Evolutionary conservation across 2,888 invertebrate genomes (phyloP), one percentile per base, ranked within the genome.

Genomic region (Tribolium freemani): DNA sequence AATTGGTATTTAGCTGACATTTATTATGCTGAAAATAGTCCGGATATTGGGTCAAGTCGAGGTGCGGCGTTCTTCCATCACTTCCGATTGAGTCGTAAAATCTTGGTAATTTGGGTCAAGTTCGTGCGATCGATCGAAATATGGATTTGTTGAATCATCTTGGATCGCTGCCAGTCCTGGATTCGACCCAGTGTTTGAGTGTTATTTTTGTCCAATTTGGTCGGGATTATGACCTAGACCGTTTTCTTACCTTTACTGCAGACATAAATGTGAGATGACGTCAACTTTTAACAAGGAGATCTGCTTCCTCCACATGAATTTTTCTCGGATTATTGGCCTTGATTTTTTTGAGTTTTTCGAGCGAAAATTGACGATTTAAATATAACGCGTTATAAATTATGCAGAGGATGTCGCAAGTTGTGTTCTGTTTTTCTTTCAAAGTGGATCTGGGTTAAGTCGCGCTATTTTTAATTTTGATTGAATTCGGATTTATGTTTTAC

Each of bases 71-170:
- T 69, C 63, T 63, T 63, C 63, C 30, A 63, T 63, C 50, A 63
- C 26, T 69, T 69, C 50, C 69, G 69, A 69, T 69, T 61, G 69
- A 60, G 69, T 61, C 69, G 60, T 60, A 11, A 69, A 58, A 69
- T 57, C 53, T 69, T 45, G 11, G 5, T 11, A n/a, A 53, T 60
- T 50, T 44, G 26, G 69, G 69, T 69, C 69, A 69, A 69, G 69
- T 69, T 69, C 69, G 16, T 16, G n/a, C 16, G 60, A 58, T 67
- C 56, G 10, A 16, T 66, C 13, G 38, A 54, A n/a, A 54, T 48
- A 44, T 63, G 13, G 48, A 48, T 48, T 16, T 38, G 63, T 54
- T 60, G 64, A 64, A 20, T 64, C 53, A 54, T 48, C 21, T 57
- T 67, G 67, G 67, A 67, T 10, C 9, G 9, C 0, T 10, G 57